Conservation (phyloP, 2,888 invertebrate genomes). For the Ormia ochracea region DNA sequence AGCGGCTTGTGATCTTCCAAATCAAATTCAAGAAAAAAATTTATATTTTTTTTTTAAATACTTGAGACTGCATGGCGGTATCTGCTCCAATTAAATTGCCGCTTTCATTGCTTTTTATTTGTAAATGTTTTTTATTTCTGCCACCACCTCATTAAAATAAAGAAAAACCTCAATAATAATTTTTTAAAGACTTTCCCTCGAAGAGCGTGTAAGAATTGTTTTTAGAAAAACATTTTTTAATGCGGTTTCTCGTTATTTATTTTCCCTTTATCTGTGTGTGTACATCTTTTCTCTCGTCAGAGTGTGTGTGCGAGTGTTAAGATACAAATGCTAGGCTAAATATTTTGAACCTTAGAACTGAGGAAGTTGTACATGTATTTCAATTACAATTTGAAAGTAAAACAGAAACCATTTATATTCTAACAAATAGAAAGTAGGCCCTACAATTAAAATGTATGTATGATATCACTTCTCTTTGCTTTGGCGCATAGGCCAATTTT, state of each 20-base stretch:
- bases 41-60: neutral
- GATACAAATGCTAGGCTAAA: too few relatives aligned
- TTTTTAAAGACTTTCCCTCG: neutral
- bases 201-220: neutral
- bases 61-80: neutral
- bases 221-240: neutral
- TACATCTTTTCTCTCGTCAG: too few relatives aligned
- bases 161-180: slow-evolving; percentile 11
- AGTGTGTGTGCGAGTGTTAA: neutral
- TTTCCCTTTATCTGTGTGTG: slow-evolving; percentile 20
- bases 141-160: slow-evolving; percentile 41
- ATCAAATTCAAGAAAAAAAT: neutral
- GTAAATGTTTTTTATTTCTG: slow-evolving; percentile 41
- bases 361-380: too few relatives aligned
- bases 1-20: neutral
- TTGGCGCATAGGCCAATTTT: too few relatives aligned
- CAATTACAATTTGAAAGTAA: too few relatives aligned
- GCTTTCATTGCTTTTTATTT: slow-evolving; percentile 9
- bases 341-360: too few relatives aligned
- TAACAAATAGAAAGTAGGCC: too few relatives aligned
- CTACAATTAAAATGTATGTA: too few relatives aligned
- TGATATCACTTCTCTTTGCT: too few relatives aligned
- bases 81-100: slow-evolving; percentile 20
- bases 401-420: too few relatives aligned
- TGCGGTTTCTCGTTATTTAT: slow-evolving; percentile 30